Evolutionary conservation across 2,113 vertebrate species (phyloP), one percentile per base, ranked within the genome.

Genomic region (Aptenodytes patagonicus): DNA sequence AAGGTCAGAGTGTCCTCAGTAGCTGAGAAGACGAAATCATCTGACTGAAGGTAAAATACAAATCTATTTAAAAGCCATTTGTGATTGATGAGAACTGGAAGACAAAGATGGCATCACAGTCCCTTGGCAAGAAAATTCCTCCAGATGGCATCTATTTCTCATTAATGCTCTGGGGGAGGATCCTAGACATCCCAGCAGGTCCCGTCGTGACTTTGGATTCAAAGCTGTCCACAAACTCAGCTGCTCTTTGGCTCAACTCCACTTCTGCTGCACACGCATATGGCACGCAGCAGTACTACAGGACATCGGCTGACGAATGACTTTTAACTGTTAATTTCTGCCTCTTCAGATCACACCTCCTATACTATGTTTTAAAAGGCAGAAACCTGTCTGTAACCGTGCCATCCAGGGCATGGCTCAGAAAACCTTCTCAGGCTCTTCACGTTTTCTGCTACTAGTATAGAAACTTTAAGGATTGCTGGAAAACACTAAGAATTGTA

Each of bases 141-240:
- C 93, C 97, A 98, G 96, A 97, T 97, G 97, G 97, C 85, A 94
- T 83, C 66, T 94, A 58, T 95, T 96, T 97, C 83, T 95, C 97
- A 96, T 92, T 94, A 97, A 94, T 96, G 75, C 79, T 95, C 83
- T n/a, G 75, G 77, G 36, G 95, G 95, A 96, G 94, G 95, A 94
- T 97, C 95, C 86, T 40, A 95, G 92, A 89, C 84, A 89, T 93
- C 87, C 75, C 93, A 83, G 87, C 89, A 94, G 61, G 89, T 91
- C 95, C 90, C 4, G 1, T 47, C 31, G 28, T 90, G 94, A 77
- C 83, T 95, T 93, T 77, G 91, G 93, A 96, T 87, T 70, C 89
- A 77, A 83, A 92, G 75, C 94, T 51, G 52, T 94, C 91, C 96
- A 88, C 91, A 95, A 64, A 83, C 96, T 92, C 89, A 91, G 96